Evolutionary conservation across 2,113 vertebrate genomes (phyloP).

Genomic region (Erythrolamprus reginae): DNA sequence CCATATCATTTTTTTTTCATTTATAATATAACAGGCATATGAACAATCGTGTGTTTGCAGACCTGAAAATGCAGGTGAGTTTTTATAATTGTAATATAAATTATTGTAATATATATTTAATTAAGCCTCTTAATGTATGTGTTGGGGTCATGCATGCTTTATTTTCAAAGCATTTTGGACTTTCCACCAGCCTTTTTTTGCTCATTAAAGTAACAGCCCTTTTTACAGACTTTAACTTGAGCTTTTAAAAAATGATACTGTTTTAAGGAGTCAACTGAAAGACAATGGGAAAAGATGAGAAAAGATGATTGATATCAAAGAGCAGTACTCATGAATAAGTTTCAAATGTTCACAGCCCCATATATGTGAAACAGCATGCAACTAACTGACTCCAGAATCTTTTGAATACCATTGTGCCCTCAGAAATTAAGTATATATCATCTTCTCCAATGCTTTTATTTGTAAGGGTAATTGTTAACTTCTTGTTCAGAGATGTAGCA

Average conservation of each 20-base stretch:
- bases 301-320: neutral
- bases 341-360: neutral
- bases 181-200: neutral
- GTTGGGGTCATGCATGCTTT: neutral
- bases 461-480: neutral
- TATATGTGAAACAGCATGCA: neutral
- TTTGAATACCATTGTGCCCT: neutral
- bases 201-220: neutral
- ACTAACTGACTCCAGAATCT: neutral
- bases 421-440: neutral
- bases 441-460: neutral
- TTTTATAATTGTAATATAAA: neutral
- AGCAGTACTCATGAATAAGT: neutral
- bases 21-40: conserved; percentile 71
- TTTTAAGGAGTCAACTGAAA: neutral
- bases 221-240: neutral
- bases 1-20: conserved; percentile 52
- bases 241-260: neutral
- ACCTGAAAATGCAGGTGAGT: conserved; percentile 78
- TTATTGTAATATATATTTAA: conserved; percentile 15
- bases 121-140: neutral
- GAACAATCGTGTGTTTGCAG: conserved; percentile 72
- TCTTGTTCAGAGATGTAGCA: neutral
- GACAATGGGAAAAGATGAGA: neutral
- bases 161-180: neutral